Evolutionary conservation across 2,113 vertebrate species (phyloP), one percentile per base, ranked within the genome.

Genomic region (Crypturellus undulatus): DNA sequence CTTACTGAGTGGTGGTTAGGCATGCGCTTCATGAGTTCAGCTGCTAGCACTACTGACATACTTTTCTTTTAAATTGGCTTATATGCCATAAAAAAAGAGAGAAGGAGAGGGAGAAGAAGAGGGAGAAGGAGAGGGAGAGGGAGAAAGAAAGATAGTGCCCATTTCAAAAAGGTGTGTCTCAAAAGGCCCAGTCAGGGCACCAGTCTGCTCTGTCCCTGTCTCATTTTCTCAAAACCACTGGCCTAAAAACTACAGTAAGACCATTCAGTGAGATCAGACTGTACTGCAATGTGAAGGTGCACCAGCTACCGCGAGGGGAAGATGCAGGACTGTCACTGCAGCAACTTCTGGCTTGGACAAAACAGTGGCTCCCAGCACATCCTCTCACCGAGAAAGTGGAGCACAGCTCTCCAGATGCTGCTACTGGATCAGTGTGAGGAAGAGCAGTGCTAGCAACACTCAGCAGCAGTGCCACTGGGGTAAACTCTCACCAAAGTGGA

Each of bases 381-480:
- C 0, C 17, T 68, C 87, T 86, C 5, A 3, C 75, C 47, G 68
- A 69, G 85, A 52, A 77, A 83, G 59, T 4, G 19, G 34, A 91
- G 54, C 34, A 9, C 6, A 22, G 36, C 49, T 47, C 79, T 71
- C 70, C 68, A 38, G 43, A 85, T 40, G 79, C 65, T 62, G 87
- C 92, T 76, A 68, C 60, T 85, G 81, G 79, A 93, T 40, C 72
- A 38, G 56, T 89, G 79, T 82, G 82, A 95, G 79, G 94, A 95
- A 76, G 84, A 77, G 87, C 79, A 84, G 78, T 7, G 4, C 67
- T 47, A 83, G 87, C 87, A 62, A 86, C 73, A 80, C 84, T 83
- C 81, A 67, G 92, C 92, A 80, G 95, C 95, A 83, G 84, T 71
- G 95, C 92, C 94, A 67, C 95, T 73, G 91, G 92, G 84, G 88